Base-by-base conservation (phyloP, 2,113 vertebrate species). In the Oreochromis tanganicae region DNA sequence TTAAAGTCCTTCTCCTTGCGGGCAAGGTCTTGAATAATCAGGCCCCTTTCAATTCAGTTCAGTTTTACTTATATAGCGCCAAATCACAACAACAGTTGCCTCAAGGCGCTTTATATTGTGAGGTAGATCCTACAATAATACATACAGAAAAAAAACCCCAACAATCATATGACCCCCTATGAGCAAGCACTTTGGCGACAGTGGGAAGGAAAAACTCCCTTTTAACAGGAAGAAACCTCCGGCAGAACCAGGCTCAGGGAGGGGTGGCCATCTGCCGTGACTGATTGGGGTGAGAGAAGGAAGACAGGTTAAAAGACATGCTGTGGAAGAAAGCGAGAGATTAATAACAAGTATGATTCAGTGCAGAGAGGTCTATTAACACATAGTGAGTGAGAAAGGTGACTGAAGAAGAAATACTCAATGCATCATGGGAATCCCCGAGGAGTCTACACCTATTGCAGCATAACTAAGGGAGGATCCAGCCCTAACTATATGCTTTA, bases 241-340 rank as follows among this genome's bases (percentile, higher is more conserved):
- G 0, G 4, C 14, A 59, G 4, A 32, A 59, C 14, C 57, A 59
- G 14, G 57, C 14, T 59, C 4, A 32, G 27, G 13, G 27, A 59
- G 13, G 13, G 56, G 56, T 14, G 27, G 7, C 27, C 56, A 59
- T 59, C 5, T 32, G 34, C 34, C 3, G 34, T 9, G 34, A 36
- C 34, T 3, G 34, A 3, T 36, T 36, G 34, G 7, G 34, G 34
- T 36, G 7, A 36, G 34, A 36, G 34, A 36, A 36, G 34, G 7
- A 36, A 36, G 36, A 36, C 36, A 36, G 36, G 36, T 9, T 36
- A 36, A 36, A 36, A 59, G 27, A 59, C 27, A 59, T 16, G 3
- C 27, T 32, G 27, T 59, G 56, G 56, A 57, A 0, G 12, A 57
- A 0, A 27, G 24, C 0, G 0, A 57, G 13, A 59, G 7, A 0